Percentiles rank a stretch among this genome's conserved stretches.
Conservation (phyloP, 2,113 vertebrate genomes). For the Poecile atricapillus region DNA sequence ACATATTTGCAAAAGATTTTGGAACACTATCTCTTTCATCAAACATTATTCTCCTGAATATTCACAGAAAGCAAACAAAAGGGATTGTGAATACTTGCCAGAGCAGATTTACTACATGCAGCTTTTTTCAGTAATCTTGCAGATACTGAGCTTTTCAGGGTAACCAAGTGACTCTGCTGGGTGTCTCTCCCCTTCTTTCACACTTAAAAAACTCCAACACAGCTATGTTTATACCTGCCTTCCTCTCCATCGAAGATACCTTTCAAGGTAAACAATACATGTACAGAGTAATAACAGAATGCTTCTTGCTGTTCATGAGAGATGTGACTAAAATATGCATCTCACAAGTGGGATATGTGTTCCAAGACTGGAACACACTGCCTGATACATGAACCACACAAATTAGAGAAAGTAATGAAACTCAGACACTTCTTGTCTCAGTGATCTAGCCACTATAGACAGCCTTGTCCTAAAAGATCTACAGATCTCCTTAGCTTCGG, state of each 20-base stretch:
- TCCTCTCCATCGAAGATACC: neutral
- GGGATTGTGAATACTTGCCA: neutral
- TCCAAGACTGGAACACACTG: too few relatives aligned
- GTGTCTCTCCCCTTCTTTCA: neutral
- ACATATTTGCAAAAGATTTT: slow-evolving; percentile 34
- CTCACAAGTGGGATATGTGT: neutral
- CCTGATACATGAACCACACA: neutral
- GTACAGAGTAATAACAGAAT: neutral
- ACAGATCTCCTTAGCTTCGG: neutral
- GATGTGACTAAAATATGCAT: neutral
- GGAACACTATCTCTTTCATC: slow-evolving; percentile 33
- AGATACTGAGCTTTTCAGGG: neutral
- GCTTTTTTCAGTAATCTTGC: neutral
- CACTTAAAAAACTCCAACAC: neutral
- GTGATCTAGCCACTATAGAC: neutral
- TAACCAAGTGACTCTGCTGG: neutral
- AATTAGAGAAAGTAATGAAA: neutral
- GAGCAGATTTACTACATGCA: neutral
- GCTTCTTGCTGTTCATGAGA: neutral
- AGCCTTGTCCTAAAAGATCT: neutral
- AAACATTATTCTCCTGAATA: slow-evolving; percentile 15
- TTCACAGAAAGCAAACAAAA: slow-evolving; percentile 26
- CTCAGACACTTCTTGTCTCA: neutral
- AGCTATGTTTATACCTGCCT: neutral
- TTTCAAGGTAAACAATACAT: neutral